Conservation (phyloP, 92 coral and sea anemone genomes). For the Diadumene lineata region DNA sequence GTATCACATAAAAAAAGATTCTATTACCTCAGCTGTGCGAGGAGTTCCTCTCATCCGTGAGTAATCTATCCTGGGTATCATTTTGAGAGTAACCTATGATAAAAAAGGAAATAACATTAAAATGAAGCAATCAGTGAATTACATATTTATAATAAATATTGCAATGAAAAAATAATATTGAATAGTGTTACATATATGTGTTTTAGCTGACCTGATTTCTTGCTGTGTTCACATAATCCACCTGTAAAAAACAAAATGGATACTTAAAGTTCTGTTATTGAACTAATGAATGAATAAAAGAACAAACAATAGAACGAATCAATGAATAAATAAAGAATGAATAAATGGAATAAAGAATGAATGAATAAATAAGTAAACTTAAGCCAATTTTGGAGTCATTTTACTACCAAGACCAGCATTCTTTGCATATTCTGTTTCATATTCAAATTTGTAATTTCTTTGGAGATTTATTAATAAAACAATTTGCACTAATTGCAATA, state of each 20-base stretch:
- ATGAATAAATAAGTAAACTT: not conserved
- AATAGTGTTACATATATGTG: too few relatives aligned
- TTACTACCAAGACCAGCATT: too few relatives aligned
- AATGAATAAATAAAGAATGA: not conserved
- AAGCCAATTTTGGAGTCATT: too few relatives aligned
- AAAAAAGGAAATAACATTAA: not conserved
- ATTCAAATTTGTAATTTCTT: too few relatives aligned
- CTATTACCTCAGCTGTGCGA: conserved; percentile 72
- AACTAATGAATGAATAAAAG: not conserved
- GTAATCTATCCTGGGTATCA: conserved; percentile 97
- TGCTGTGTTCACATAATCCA: conserved; percentile 96
- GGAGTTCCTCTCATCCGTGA: conserved; percentile 79
- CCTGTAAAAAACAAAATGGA: conserved; percentile 32
- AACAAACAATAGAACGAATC: not conserved
- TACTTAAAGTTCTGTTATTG: not conserved
- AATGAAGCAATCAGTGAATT: too few relatives aligned
- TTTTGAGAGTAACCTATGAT: conserved; percentile 83
- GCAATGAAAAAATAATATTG: too few relatives aligned
- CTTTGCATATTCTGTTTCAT: too few relatives aligned
- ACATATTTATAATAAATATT: too few relatives aligned
- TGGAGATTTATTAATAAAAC: too few relatives aligned
- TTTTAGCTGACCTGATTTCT: conserved; percentile 78
- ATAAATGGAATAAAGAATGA: not conserved
- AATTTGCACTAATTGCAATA: too few relatives aligned
- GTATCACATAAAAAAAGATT: not conserved